phyloP scores from a whole-genome alignment of 2,797 vertebrate genomes.

The Alexandromys oeconomus region DNA sequence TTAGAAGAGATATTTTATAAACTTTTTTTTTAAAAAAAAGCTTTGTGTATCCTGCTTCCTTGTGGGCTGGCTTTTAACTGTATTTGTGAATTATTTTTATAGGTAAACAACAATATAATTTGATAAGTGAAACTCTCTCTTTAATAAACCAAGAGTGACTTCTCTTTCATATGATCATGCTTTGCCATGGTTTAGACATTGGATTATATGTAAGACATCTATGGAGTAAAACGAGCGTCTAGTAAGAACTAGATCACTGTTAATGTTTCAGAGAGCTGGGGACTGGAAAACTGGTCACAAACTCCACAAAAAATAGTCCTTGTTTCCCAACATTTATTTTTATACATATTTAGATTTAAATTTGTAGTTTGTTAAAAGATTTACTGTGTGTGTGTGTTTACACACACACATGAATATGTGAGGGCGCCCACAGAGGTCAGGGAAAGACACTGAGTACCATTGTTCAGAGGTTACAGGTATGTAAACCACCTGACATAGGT shows the following conservation, averaged over 20 bases:
- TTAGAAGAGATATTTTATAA: background rate
- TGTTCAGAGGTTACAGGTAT: background rate
- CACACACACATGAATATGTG: background rate
- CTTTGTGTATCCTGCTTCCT: background rate
- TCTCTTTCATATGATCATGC: background rate
- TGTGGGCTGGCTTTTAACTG: background rate
- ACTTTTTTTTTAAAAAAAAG: background rate
- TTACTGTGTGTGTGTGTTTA: background rate
- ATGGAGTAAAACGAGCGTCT: slow-evolving; percentile 9
- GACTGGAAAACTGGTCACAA: background rate
- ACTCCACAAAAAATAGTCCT: slow-evolving; percentile 15
- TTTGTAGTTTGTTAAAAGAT: background rate
- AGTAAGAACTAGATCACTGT: slow-evolving; percentile 3
- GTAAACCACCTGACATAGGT: background rate
- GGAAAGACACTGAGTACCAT: background rate
- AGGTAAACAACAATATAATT: slow-evolving; percentile 11
- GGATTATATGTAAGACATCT: slow-evolving; percentile 46
- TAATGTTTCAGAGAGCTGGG: slow-evolving; percentile 42
- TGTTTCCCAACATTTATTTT: slow-evolving; percentile 44
- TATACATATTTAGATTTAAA: slow-evolving; percentile 26
- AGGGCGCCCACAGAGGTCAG: background rate
- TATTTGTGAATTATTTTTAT: slow-evolving; percentile 3
- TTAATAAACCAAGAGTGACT: background rate
- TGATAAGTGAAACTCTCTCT: background rate
- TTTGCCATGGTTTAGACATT: background rate